phyloP scores from a whole-genome alignment of 2,888 invertebrate species.

The Epinotia nisella region DNA sequence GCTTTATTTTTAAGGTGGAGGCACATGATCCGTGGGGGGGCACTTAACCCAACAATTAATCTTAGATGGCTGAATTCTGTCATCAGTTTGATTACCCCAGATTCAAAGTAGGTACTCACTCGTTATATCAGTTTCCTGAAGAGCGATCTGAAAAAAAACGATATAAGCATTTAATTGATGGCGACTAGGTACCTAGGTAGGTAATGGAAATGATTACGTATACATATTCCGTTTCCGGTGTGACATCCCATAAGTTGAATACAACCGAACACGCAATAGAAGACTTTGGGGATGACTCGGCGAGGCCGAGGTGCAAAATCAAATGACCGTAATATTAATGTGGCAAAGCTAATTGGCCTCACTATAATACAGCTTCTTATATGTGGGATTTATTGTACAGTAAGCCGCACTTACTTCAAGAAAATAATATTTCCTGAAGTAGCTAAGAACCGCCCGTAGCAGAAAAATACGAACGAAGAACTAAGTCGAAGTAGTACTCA shows the following conservation, averaged over 20 bases:
- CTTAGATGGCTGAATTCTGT: too few species aligned
- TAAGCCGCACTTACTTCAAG: too few species aligned
- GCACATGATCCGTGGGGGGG: too few species aligned
- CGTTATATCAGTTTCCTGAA: slow-evolving; percentile 15
- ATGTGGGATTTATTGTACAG: slow-evolving; percentile 1
- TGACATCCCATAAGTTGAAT: slow-evolving; percentile 3
- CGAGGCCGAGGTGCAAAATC: slow-evolving; percentile 7
- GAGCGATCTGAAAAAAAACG: slow-evolving; percentile 37
- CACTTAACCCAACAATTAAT: too few species aligned
- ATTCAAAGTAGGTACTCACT: slow-evolving; percentile 21
- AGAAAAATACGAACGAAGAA: too few species aligned
- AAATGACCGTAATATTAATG: slow-evolving; percentile 8
- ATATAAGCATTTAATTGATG: slow-evolving; percentile 10
- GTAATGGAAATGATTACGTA: neutral
- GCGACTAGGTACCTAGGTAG: too few species aligned
- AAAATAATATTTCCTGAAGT: too few species aligned
- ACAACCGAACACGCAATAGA: neutral
- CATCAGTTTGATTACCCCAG: neutral
- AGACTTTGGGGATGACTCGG: neutral
- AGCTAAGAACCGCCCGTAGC: too few species aligned
- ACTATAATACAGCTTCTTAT: neutral
- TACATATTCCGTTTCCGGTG: slow-evolving; percentile 13
- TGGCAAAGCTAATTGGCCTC: neutral
- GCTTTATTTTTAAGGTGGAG: too few species aligned
- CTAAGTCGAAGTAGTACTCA: too few species aligned